These are phyloP conservation scores for Phthorimaea operculella DNA, from an alignment of 1,140 invertebrate species.

Conservation along the genomic window DNA sequence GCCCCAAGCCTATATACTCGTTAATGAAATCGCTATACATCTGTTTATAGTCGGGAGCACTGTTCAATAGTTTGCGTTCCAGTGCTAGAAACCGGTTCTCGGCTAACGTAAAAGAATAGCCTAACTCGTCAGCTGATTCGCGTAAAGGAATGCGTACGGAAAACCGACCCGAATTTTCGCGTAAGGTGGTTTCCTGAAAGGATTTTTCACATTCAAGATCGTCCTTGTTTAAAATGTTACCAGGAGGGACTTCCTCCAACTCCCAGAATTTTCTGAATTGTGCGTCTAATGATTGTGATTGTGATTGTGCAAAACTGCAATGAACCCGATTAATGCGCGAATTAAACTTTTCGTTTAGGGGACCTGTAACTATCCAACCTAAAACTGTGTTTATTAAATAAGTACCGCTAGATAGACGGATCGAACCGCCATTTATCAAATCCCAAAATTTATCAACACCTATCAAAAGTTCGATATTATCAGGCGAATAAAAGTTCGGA, in stretches of 20 bases:
- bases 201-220: slow-evolving; percentile 23
- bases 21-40: slow-evolving; percentile 6
- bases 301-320: background rate
- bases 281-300: background rate
- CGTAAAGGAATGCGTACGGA: slow-evolving; percentile 14
- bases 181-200: slow-evolving; percentile 21
- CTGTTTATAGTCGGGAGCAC: slow-evolving; percentile 1
- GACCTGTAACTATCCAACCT: slow-evolving; percentile 9
- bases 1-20: slow-evolving; percentile 3
- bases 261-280: slow-evolving; percentile 2
- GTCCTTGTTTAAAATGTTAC: slow-evolving; percentile 11
- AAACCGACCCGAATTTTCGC: slow-evolving; percentile 22
- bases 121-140: slow-evolving; percentile 3
- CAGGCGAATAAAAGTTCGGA: background rate
- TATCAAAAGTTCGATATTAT: slow-evolving; percentile 8
- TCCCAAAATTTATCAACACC: slow-evolving; percentile 8
- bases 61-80: background rate
- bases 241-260: slow-evolving; percentile 1
- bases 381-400: slow-evolving; percentile 5
- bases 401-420: background rate
- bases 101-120: background rate
- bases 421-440: slow-evolving; percentile 1
- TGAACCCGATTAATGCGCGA: background rate
- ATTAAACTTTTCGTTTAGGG: slow-evolving; percentile 3
- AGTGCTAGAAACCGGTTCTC: background rate